Evolutionary conservation across 2,113 vertebrate genomes (phyloP).

Genomic region (Illadopsis cleaveri): DNA sequence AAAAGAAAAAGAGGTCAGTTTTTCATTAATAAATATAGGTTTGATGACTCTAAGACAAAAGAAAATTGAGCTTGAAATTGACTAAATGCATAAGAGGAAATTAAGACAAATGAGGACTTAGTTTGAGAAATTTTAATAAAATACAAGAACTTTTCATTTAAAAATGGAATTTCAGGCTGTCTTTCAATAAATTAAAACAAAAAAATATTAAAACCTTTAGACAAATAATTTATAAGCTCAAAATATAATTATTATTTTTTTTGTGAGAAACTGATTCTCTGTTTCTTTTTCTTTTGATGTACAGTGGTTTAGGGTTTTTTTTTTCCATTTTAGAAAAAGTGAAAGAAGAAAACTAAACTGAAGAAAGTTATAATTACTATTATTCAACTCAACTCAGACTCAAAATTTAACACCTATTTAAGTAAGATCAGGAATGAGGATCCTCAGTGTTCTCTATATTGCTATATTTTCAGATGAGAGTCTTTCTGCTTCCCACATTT

Average conservation of each 20-base stretch:
- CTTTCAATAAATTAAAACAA: neutral
- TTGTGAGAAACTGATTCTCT: neutral
- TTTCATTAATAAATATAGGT: neutral
- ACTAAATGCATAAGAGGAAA: neutral
- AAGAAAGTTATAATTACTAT: neutral
- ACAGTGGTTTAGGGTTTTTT: neutral
- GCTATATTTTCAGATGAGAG: neutral
- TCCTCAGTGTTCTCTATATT: neutral
- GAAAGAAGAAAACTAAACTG: neutral
- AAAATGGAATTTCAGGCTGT: neutral
- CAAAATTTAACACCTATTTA: neutral
- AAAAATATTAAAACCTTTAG: neutral
- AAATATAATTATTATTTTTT: neutral
- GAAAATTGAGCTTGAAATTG: neutral
- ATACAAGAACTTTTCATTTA: neutral
- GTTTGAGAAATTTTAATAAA: neutral
- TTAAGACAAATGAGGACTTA: neutral
- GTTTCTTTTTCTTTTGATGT: neutral
- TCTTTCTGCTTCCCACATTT: neutral
- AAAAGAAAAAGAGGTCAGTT: neutral
- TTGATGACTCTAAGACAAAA: neutral
- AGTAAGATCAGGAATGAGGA: neutral
- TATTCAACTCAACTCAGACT: neutral
- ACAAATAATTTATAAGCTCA: neutral
- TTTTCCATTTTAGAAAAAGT: neutral